Evolutionary conservation across 2,797 vertebrate species (phyloP).

Genomic region (Gallinago stenura): DNA sequence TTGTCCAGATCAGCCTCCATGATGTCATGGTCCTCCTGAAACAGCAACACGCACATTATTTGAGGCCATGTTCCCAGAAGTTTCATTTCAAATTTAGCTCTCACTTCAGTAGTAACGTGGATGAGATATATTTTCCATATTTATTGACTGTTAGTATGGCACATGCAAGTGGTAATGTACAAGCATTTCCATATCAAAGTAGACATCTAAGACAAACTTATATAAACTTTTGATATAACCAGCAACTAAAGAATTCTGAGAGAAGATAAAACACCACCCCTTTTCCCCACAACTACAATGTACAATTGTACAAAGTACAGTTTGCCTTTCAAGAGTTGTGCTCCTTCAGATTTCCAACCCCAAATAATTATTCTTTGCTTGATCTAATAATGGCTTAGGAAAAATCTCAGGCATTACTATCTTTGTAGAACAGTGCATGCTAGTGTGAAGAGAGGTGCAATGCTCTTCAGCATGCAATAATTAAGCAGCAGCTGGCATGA

Average conservation of each 20-base stretch:
- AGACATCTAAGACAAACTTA: not conserved
- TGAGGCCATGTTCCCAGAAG: not conserved
- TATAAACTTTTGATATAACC: not conserved
- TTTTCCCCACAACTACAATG: not conserved
- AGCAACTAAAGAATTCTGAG: not conserved
- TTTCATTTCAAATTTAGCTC: not conserved
- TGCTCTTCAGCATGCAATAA: not conserved
- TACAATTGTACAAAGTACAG: not conserved
- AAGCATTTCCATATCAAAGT: not conserved
- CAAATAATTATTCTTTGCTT: not conserved
- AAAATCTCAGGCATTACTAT: not conserved
- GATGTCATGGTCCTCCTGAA: conserved; percentile 84
- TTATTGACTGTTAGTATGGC: not conserved
- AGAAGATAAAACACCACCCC: not conserved
- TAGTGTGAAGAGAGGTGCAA: not conserved
- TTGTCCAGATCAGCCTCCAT: conserved; percentile 91
- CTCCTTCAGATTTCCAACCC: not conserved
- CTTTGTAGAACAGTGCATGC: not conserved
- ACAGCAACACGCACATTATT: not conserved
- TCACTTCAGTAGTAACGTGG: not conserved
- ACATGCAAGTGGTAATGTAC: not conserved
- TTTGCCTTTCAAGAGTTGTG: not conserved
- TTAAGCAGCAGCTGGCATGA: not conserved
- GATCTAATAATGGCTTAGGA: not conserved
- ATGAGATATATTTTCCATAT: not conserved